Base-by-base conservation (phyloP, 2,113 vertebrate genomes). In the Tympanuchus pallidicinctus region DNA sequence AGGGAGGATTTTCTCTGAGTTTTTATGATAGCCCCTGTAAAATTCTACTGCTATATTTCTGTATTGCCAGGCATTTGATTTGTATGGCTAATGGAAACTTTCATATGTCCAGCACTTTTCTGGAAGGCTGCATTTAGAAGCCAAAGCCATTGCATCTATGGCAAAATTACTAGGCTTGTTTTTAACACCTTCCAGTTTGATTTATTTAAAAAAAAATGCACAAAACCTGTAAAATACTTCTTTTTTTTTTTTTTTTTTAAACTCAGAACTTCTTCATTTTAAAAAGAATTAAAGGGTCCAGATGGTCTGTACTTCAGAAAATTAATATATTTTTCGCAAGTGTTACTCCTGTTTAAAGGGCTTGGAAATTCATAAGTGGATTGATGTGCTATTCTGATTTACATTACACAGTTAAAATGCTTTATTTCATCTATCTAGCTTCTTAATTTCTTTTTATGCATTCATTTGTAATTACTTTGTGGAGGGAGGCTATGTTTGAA, bases 1-100 rank as follows among this genome's bases (percentile, higher is more conserved):
- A 27, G 28, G 19, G 28, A 81, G 27, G 80, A 24, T 30, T 54
- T 73, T 82, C 18, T 73, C 36, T 4, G 4, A 72, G 27, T 52
- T 2, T 1, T 3, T 0, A 0, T 64, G n/a, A 60, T 25, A 83
- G 65, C 11, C 11, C 0, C 0, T 57, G 7, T 40, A 70, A 47
- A 91, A 59, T 77, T 64, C 13, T 10, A 50, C 11, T 21, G 59
- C 32, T 54, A 0, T 1, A 0, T 73, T 61, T 82, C 22, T 86
- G 40, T 6, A 40, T 70, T 70, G 56, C 40, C 56, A 64, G 69
- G 40, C 8, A 45, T 57, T 15, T 0, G 0, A 19, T 4, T 82
- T 50, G 11, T 1, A 1, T 12, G 48, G 34, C n/a, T 56, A 6
- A 30, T 91, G 10, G n/a, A 75, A 2, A 47, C 57, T 82, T 13